A percentile compares a stretch with the other conserved stretches of the same genome.
Conservation (phyloP, 2,113 vertebrate species). For the Scartelaos histophorus region DNA sequence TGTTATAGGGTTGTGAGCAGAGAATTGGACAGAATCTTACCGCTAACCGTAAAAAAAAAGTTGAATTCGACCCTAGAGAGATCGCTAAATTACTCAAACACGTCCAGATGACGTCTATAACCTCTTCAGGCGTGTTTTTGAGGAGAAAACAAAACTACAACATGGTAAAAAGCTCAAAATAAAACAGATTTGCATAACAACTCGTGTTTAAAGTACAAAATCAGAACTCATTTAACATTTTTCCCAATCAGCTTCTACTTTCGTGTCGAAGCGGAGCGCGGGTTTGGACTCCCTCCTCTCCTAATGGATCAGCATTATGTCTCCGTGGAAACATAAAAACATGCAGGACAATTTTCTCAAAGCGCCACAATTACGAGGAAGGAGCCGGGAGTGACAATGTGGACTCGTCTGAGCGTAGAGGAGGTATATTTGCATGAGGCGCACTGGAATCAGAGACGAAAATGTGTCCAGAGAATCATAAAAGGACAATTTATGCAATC, state of each 20-base stretch:
- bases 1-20: no score
- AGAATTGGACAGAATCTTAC: no score
- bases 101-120: no score
- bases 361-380: slow-evolving; percentile 41
- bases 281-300: slow-evolving; percentile 6
- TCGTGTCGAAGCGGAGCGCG: slow-evolving; percentile 6
- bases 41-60: no score
- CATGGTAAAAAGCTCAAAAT: no score
- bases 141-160: no score
- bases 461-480: background rate
- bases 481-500: slow-evolving; percentile 30
- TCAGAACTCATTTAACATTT: slow-evolving; percentile 44
- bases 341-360: slow-evolving; percentile 44
- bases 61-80: no score
- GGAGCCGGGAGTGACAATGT: slow-evolving; percentile 4
- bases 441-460: slow-evolving; percentile 16
- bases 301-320: slow-evolving; percentile 1
- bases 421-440: slow-evolving; percentile 39
- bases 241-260: slow-evolving; percentile 41
- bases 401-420: slow-evolving; percentile 13
- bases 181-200: no score
- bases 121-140: no score
- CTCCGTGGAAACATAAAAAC: slow-evolving; percentile 36
- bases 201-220: background rate
- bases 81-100: no score